These are phyloP conservation scores for Xiphorhynchus elegans DNA, from an alignment of 2,113 vertebrate species.

Conservation along the genomic window DNA sequence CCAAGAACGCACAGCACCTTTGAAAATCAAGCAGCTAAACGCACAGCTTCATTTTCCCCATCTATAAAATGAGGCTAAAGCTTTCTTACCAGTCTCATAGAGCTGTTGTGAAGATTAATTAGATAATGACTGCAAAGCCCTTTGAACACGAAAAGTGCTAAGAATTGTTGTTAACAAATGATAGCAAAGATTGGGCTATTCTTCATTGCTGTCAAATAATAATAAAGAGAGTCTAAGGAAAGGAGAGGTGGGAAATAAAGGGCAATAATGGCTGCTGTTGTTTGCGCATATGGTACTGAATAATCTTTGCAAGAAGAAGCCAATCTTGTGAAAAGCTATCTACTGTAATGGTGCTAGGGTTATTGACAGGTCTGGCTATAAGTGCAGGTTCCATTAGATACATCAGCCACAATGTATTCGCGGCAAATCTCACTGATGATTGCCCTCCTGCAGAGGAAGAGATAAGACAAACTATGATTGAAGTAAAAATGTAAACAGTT, in stretches of 20 bases:
- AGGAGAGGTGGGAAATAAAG: constrained; percentile 69
- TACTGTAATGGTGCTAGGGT: constrained; percentile 74
- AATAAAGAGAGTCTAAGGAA: constrained; percentile 61
- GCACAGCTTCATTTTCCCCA: constrained; percentile 48
- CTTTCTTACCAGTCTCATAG: constrained; percentile 51
- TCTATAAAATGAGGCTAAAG: constrained; percentile 52
- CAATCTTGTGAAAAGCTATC: constrained; percentile 76
- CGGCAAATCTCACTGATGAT: constrained; percentile 73
- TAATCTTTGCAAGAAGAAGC: constrained; percentile 75
- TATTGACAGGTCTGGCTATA: constrained; percentile 76
- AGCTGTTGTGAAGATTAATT: constrained; percentile 66
- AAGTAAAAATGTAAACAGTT: constrained; percentile 77
- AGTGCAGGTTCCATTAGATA: constrained; percentile 77
- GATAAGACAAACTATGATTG: constrained; percentile 79
- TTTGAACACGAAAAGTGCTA: constrained; percentile 57
- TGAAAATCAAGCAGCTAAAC: constrained; percentile 59
- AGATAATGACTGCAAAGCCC: constrained; percentile 61
- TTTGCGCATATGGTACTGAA: constrained; percentile 72
- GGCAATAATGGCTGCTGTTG: constrained; percentile 73
- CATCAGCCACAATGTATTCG: constrained; percentile 73
- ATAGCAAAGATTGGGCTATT: constrained; percentile 66
- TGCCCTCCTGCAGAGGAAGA: constrained; percentile 74
- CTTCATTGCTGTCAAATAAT: constrained; percentile 68
- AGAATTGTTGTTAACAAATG: constrained; percentile 69
- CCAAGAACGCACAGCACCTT: constrained; percentile 43